A percentile compares a stretch with the other conserved stretches of the same genome.
phyloP scores from a whole-genome alignment of 2,113 vertebrate species.

The Thinocorus orbignyianus region DNA sequence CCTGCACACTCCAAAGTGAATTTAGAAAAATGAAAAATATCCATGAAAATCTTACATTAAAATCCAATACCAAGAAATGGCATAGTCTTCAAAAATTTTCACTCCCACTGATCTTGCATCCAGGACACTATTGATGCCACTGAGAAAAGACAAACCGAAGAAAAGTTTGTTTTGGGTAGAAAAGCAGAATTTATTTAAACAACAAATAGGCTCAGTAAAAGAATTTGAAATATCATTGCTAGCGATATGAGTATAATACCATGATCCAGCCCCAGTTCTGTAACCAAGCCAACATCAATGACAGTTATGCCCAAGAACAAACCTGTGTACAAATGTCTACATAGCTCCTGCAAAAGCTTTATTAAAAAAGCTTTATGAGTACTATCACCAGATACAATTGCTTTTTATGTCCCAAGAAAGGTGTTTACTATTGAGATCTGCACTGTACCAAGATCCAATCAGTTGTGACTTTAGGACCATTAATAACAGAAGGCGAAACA shows the following conservation, averaged over 20 bases:
- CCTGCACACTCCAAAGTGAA: neutral
- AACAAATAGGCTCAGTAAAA: neutral
- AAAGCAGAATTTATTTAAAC: neutral
- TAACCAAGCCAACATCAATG: neutral
- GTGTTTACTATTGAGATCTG: neutral
- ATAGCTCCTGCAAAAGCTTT: neutral
- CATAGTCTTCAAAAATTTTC: constrained; percentile 94
- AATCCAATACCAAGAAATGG: constrained; percentile 94
- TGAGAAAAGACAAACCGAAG: constrained; percentile 42
- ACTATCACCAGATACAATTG: neutral
- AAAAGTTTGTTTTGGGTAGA: neutral
- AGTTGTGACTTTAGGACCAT: neutral
- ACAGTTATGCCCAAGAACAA: neutral
- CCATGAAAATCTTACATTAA: constrained; percentile 83
- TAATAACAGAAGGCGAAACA: neutral
- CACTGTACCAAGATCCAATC: neutral
- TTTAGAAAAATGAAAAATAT: neutral
- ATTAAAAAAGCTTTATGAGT: neutral
- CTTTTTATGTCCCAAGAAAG: neutral
- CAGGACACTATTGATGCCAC: constrained; percentile 84
- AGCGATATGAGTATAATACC: neutral
- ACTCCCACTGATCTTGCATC: constrained; percentile 85
- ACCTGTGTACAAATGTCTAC: neutral
- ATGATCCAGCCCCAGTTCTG: neutral
- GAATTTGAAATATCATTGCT: neutral